phyloP scores from a whole-genome alignment of 2,113 vertebrate genomes.

The Pholis gunnellus region DNA sequence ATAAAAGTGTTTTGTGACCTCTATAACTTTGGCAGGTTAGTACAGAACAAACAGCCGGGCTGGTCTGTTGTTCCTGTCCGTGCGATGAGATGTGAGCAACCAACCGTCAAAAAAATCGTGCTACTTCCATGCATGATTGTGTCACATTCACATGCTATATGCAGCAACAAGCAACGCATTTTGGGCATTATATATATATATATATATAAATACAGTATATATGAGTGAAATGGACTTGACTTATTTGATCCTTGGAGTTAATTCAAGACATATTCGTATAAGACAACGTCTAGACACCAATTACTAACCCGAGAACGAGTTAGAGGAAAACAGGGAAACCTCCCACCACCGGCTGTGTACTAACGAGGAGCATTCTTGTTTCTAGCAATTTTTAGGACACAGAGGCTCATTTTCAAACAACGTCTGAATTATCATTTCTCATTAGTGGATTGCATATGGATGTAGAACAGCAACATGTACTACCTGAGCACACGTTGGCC shows the following conservation, averaged over 20 bases:
- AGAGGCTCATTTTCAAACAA: neutral
- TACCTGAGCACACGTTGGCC: neutral
- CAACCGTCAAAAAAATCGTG: neutral
- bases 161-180: neutral
- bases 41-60: neutral
- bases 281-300: neutral
- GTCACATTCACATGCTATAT: neutral
- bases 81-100: neutral
- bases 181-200: too few species aligned
- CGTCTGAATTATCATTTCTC: conserved; percentile 1
- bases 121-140: neutral
- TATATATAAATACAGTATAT: neutral
- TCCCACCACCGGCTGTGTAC: conserved; percentile 24
- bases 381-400: conserved; percentile 6
- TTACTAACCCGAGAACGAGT: neutral
- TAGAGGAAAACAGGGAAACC: conserved; percentile 5
- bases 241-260: neutral
- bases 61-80: neutral
- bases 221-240: neutral
- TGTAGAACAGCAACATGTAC: neutral
- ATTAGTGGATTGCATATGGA: neutral
- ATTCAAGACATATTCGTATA: neutral
- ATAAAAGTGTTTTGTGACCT: neutral
- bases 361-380: conserved; percentile 20
- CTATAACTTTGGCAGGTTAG: neutral